Evolutionary conservation across 2,797 vertebrate genomes (phyloP).

Genomic region (Coendou prehensilis): DNA sequence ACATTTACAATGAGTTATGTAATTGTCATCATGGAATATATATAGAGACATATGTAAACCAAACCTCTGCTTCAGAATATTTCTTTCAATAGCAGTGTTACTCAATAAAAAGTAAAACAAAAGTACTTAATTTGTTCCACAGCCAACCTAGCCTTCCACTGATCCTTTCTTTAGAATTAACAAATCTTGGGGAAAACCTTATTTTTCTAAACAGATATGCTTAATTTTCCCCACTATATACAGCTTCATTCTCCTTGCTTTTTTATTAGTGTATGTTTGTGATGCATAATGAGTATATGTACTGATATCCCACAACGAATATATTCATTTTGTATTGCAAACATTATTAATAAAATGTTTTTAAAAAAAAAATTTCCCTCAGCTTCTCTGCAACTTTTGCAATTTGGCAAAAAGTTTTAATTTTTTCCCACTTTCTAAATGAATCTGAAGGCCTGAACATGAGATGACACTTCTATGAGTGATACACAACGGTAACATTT

Average conservation of each 20-base stretch:
- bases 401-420: background rate
- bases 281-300: no score
- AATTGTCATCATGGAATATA: background rate
- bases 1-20: background rate
- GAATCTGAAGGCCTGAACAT: constrained; percentile 40
- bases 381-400: constrained; percentile 38
- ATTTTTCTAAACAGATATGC: constrained; percentile 43
- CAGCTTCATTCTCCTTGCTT: background rate
- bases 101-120: background rate
- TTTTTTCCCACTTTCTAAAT: constrained; percentile 66
- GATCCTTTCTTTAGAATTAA: background rate
- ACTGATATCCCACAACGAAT: background rate
- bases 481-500: background rate
- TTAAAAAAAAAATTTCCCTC: background rate
- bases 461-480: background rate
- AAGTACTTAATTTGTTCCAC: background rate
- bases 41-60: background rate
- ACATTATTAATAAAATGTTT: background rate
- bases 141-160: background rate
- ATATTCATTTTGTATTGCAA: background rate
- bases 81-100: constrained; percentile 37
- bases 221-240: background rate
- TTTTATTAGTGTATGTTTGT: background rate
- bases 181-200: background rate
- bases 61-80: background rate